Base-by-base conservation (phyloP, 2,113 vertebrate genomes). In the Gallinago jamesoni region DNA sequence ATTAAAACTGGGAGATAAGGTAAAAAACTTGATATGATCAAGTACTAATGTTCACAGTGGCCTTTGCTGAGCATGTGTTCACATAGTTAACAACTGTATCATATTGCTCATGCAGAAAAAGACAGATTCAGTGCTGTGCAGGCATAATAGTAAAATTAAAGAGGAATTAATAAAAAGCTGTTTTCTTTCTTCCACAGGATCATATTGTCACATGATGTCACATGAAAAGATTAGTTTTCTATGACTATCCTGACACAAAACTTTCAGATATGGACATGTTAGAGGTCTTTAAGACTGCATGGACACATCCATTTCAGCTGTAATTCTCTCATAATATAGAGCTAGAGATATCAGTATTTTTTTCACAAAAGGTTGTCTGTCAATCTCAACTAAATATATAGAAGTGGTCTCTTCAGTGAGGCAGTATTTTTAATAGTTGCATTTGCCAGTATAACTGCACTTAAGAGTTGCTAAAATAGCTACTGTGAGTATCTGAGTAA, bases 1-100 rank as follows among this genome's bases (percentile, higher is more conserved):
- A 92, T 81, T 89, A 88, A 93, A 93, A 64, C 35, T 48, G 41
- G 52, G 64, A 87, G 83, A 93, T 88, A 81, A 95, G 76, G 22
- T 57, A 79, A 94, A 92, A 48, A 70, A 82, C 35, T 56, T 45
- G 66, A 78, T 91, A 90, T 43, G 66, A 96, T 89, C 66, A 72
- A 94, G 50, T 50, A 90, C 47, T 59, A 56, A 92, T 63, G 77
- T n/a, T 94, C 60, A 60, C 33, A 60, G 56, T 47, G 60, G 73
- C 66, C 64, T 78, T 87, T 91, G 66, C 43, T 45, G 75, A 92
- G 78, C 43, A 60, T 37, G 39, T 87, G 66, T 78, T 95, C 93
- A 45, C 68, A 9, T 13, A 79, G 50, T 70, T 80, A 91, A 88
- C 48, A 79, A 69, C 37, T 78, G 14, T 18, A 91, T 91, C 56